Evolutionary conservation across 2,113 vertebrate genomes (phyloP).

Genomic region (Brachyistius frenatus): DNA sequence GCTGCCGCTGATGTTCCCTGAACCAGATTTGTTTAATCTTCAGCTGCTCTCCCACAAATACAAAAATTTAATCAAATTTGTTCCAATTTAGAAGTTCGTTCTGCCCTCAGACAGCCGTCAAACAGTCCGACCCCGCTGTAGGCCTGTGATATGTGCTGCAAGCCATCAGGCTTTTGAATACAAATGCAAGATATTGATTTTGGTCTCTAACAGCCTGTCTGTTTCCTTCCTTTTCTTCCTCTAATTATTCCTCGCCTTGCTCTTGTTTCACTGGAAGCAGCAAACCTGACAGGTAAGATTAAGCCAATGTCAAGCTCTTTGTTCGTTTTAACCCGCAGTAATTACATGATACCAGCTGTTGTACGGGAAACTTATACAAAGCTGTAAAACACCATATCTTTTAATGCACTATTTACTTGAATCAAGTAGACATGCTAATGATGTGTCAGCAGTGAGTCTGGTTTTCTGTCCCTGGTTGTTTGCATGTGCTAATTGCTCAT

Average conservation of each 20-base stretch:
- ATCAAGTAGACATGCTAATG: constrained; percentile 45
- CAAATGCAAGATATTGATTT: constrained; percentile 84
- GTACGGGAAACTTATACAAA: constrained; percentile 37
- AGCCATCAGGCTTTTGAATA: constrained; percentile 81
- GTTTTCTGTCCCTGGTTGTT: constrained; percentile 32
- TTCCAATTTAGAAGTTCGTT: constrained; percentile 50
- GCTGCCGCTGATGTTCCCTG: constrained; percentile 19
- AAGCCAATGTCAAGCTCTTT: constrained; percentile 71
- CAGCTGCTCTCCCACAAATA: constrained; percentile 4
- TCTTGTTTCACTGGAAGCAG: constrained; percentile 86
- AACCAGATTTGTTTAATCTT: constrained; percentile 20
- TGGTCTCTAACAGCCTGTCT: constrained; percentile 73
- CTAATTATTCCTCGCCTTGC: constrained; percentile 70
- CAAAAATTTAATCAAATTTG: constrained; percentile 49
- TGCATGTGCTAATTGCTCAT: constrained; percentile 64
- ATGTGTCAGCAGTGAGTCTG: constrained; percentile 32
- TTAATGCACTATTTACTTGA: constrained; percentile 44
- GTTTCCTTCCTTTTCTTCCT: constrained; percentile 73
- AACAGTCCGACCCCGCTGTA: constrained; percentile 51
- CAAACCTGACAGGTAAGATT: constrained; percentile 97
- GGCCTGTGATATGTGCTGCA: constrained; percentile 66
- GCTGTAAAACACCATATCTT: constrained; percentile 33
- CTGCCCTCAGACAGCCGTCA: constrained; percentile 48
- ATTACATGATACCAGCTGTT: constrained; percentile 48
- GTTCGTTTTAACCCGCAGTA: constrained; percentile 65